phyloP scores from a whole-genome alignment of 2,888 invertebrate genomes.

The Trimorus sp. region DNA sequence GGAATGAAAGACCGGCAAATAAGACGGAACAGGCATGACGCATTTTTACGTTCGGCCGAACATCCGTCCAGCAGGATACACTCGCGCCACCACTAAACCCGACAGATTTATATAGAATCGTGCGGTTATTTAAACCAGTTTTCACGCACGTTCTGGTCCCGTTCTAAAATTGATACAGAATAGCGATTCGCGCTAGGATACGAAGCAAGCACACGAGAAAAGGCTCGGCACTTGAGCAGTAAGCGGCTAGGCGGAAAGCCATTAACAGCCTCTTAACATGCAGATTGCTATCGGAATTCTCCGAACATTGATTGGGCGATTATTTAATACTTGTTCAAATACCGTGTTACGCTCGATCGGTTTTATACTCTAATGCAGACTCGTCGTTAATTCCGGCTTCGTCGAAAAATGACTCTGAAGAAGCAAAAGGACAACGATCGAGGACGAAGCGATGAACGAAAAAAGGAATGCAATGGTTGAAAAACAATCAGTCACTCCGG shows the following conservation, averaged over 20 bases:
- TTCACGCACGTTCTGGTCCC: conserved; percentile 51
- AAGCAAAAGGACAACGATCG: conserved; percentile 21
- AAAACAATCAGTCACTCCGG: conserved; percentile 38
- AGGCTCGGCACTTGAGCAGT: conserved; percentile 68
- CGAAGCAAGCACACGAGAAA: conserved; percentile 54
- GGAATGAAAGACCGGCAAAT: background rate
- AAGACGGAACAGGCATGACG: conserved; percentile 1
- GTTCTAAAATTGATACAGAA: conserved; percentile 56
- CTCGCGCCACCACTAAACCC: too few species aligned
- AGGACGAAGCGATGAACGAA: background rate
- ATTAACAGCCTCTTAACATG: conserved; percentile 81
- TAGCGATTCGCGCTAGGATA: conserved; percentile 52
- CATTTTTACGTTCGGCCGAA: background rate
- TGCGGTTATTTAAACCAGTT: conserved; percentile 66
- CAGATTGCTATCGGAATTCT: conserved; percentile 80
- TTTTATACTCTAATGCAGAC: conserved; percentile 39
- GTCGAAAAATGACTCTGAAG: conserved; percentile 44
- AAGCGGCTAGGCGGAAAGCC: conserved; percentile 78
- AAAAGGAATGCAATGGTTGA: background rate
- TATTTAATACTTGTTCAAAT: conserved; percentile 76
- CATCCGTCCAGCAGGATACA: too few species aligned
- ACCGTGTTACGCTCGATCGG: conserved; percentile 66
- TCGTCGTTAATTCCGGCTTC: conserved; percentile 45
- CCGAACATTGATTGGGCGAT: conserved; percentile 80
- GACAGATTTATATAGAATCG: too few species aligned